phyloP scores from a whole-genome alignment of 2,797 vertebrate species.

The Capromys pilorides region DNA sequence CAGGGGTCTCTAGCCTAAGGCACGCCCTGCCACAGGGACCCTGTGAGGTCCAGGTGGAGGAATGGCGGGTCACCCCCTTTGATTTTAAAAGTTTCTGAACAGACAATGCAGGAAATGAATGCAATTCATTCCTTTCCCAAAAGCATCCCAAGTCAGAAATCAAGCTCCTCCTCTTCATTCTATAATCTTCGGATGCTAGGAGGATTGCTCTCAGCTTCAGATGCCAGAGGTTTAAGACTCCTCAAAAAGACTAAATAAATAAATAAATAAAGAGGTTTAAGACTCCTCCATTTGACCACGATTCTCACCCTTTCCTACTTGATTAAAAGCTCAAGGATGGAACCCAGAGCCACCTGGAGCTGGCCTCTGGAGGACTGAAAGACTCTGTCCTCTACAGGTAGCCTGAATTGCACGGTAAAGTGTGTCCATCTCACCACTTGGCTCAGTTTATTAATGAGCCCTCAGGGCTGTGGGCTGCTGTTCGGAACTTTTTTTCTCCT shows the following conservation, averaged over 20 bases:
- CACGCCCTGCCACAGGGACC: background rate
- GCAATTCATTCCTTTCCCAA: constrained; percentile 79
- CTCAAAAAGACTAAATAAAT: background rate
- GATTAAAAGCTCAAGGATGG: constrained; percentile 35
- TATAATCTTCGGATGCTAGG: constrained; percentile 71
- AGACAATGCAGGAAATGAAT: constrained; percentile 74
- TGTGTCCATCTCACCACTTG: constrained; percentile 28
- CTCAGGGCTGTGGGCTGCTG: constrained; percentile 4
- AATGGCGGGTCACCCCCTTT: background rate
- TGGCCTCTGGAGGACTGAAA: background rate
- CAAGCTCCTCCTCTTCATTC: constrained; percentile 77
- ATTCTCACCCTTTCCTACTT: constrained; percentile 40
- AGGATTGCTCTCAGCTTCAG: background rate
- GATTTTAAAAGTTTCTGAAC: background rate
- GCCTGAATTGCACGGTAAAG: constrained; percentile 60
- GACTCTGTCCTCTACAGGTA: constrained; percentile 51
- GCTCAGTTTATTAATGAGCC: constrained; percentile 62
- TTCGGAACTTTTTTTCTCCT: background rate
- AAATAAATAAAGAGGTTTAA: constrained; percentile 10
- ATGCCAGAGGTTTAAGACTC: constrained; percentile 43
- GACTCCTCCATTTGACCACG: constrained; percentile 13
- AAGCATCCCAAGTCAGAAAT: constrained; percentile 80
- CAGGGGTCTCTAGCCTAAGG: background rate
- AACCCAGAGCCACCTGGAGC: constrained; percentile 40
- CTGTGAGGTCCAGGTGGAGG: background rate